These are phyloP conservation scores for Kradibia gibbosae DNA, from an alignment of 1,140 invertebrate genomes.

Conservation along the genomic window DNA sequence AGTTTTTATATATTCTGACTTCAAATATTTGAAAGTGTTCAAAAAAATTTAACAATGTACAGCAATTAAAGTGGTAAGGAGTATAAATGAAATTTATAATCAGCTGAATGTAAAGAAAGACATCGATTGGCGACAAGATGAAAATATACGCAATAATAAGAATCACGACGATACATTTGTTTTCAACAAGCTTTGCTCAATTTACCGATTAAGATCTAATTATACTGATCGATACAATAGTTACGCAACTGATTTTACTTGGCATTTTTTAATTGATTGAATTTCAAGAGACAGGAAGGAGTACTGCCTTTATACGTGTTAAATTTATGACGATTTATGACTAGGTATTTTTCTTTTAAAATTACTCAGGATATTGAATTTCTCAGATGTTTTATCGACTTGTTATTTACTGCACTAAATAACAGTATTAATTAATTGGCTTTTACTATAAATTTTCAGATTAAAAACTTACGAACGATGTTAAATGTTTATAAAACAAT, in stretches of 20 bases:
- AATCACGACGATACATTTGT: background rate
- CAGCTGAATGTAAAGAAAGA: background rate
- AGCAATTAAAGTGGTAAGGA: background rate
- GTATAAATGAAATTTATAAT: background rate
- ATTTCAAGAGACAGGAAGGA: constrained; percentile 14
- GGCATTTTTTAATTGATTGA: constrained; percentile 21
- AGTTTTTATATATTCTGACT: background rate
- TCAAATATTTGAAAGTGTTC: background rate
- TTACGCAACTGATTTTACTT: background rate
- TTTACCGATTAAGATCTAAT: constrained; percentile 26
- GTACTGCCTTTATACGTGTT: too few relatives aligned
- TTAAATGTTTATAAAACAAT: background rate
- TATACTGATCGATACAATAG: constrained; percentile 18
- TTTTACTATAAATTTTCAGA: background rate
- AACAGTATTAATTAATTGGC: constrained; percentile 23
- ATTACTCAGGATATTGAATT: constrained; percentile 13
- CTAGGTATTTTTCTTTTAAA: background rate
- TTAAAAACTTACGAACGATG: background rate
- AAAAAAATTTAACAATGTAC: background rate
- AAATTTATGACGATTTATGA: background rate
- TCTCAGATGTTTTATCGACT: background rate
- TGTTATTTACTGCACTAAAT: background rate
- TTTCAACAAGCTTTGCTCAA: constrained; percentile 7
- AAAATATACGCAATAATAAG: constrained; percentile 26
- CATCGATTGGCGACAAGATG: background rate